These are phyloP conservation scores for Pristis pectinata DNA, from an alignment of 2,797 vertebrate genomes.

Conservation along the genomic window DNA sequence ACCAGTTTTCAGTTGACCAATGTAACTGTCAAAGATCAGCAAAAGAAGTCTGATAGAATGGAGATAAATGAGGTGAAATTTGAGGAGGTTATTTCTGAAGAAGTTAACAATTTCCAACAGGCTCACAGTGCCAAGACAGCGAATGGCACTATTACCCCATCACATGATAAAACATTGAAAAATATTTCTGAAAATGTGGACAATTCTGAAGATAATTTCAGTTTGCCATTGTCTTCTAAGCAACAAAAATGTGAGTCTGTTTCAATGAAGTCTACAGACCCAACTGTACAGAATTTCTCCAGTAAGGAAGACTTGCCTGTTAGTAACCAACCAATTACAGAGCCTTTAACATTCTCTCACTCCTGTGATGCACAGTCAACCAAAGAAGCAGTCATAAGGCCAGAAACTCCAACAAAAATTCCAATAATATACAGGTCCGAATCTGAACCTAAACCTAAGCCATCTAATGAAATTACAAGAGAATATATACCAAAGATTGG, in stretches of 20 bases:
- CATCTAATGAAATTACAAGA: slow-evolving; percentile 87
- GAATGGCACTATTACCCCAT: neutral
- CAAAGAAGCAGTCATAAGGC: neutral
- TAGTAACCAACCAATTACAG: slow-evolving; percentile 55
- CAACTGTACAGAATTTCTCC: neutral
- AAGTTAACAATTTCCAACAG: neutral
- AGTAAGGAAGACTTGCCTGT: slow-evolving; percentile 45
- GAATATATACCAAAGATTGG: slow-evolving; percentile 93
- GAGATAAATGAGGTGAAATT: neutral
- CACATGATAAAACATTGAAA: neutral
- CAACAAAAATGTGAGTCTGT: neutral
- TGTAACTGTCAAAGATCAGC: neutral
- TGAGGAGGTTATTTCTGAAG: neutral
- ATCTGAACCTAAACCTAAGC: slow-evolving; percentile 75
- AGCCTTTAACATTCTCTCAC: slow-evolving; percentile 46
- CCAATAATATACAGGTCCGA: slow-evolving; percentile 58
- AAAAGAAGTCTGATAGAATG: neutral
- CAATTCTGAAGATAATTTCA: neutral
- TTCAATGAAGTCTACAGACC: neutral
- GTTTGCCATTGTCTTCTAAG: neutral
- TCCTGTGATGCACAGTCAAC: slow-evolving; percentile 39
- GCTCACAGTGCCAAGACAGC: neutral
- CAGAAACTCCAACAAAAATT: slow-evolving; percentile 47
- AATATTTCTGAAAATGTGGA: neutral
- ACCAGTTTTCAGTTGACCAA: neutral